Conservation (phyloP, 2,797 vertebrate species). For the Alca torda region DNA sequence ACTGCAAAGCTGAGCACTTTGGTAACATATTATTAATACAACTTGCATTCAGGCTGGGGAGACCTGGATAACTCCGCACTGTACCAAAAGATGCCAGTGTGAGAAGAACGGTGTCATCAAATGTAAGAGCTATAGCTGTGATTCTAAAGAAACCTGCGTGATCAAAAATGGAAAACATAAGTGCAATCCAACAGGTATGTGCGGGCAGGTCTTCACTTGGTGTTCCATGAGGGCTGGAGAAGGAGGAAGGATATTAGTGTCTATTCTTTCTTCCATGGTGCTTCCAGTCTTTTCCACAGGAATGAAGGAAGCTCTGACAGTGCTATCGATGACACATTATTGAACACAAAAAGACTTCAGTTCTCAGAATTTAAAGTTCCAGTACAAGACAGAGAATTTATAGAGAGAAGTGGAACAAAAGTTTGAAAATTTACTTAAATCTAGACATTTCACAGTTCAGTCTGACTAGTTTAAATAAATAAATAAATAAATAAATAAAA, state of each 20-base stretch:
- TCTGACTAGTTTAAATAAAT: background rate
- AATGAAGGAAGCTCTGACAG: background rate
- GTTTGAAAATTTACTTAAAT: background rate
- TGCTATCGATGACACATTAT: background rate
- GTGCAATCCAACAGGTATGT: conserved; percentile 77
- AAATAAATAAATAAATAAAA: background rate
- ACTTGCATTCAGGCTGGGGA: conserved; percentile 74
- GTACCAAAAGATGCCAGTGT: conserved; percentile 79
- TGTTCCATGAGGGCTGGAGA: background rate
- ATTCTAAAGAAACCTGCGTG: conserved; percentile 72
- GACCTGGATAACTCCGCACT: conserved; percentile 79
- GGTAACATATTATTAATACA: background rate
- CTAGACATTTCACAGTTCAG: background rate
- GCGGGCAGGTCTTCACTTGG: background rate
- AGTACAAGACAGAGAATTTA: background rate
- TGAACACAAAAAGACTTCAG: background rate
- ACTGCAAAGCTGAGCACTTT: background rate
- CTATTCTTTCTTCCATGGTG: background rate
- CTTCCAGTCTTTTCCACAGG: background rate
- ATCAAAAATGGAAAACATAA: conserved; percentile 73
- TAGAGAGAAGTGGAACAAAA: background rate
- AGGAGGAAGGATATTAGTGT: background rate
- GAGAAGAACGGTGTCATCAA: conserved; percentile 65
- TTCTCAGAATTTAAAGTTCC: background rate
- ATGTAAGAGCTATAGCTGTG: conserved; percentile 73